A percentile compares a stretch with the other conserved stretches of the same genome.
Evolutionary conservation across 2,797 vertebrate genomes (phyloP).

Genomic region (Neopelma chrysocephalum): DNA sequence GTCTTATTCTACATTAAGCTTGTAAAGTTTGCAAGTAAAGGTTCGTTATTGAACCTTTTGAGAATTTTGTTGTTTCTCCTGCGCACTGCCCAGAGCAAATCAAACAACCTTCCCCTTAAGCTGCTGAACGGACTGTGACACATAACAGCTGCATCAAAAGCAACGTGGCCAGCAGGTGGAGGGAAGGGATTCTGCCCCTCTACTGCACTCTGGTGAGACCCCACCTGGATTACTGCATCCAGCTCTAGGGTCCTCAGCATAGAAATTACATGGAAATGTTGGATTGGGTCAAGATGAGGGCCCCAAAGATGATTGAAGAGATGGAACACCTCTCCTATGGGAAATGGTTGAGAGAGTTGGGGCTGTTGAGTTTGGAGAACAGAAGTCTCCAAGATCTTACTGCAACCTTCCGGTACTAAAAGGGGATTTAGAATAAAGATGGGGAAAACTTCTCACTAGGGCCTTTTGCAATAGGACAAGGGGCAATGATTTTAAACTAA

Average conservation of each 20-base stretch:
- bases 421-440: background rate
- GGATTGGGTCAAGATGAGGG: background rate
- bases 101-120: background rate
- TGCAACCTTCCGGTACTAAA: fast-evolving
- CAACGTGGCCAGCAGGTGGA: fast-evolving
- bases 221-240: fast-evolving
- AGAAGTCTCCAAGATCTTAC: background rate
- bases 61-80: background rate
- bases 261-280: background rate
- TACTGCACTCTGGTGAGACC: background rate
- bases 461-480: background rate
- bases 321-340: background rate
- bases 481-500: background rate
- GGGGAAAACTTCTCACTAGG: background rate
- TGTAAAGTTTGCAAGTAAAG: background rate
- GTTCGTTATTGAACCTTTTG: background rate
- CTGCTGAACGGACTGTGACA: background rate
- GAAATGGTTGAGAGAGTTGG: background rate
- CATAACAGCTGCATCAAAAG: background rate
- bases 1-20: background rate
- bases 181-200: background rate
- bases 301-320: background rate
- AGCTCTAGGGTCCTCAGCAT: background rate
- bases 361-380: background rate
- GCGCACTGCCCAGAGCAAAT: background rate